Base-by-base conservation (phyloP, 2,888 invertebrate species). In the Cerceris rybyensis region DNA sequence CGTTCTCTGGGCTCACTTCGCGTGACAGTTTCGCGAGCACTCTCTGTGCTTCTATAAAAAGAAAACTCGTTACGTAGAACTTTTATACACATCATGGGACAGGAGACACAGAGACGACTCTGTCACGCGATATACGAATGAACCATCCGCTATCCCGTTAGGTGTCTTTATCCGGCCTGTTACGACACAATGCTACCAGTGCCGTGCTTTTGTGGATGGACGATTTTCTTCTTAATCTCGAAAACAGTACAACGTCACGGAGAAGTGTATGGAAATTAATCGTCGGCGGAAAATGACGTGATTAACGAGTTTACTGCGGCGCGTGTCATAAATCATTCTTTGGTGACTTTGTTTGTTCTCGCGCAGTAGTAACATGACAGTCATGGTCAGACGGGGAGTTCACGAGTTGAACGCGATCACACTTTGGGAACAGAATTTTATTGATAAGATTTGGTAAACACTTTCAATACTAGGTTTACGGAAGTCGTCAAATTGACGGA, bases 111-210 rank as follows among this genome's bases (percentile, higher is more conserved):
- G 50, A 42, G 61, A 50, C 28, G 41, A 42, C 46, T 13, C 42
- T 68, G 78, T 85, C 85, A 85, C 85, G 85, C 81, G 81, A 85
- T 28, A 16, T 13, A 52, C 60, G 16, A 75, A 66, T 63, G 60
- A 74, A 69, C 74, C 75, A 69, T 72, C 71, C 71, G 54, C 43
- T 57, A 64, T 42, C 50, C 6, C 55, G 49, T 69, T 72, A 70
- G 79, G 87, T 81, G 80, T 86, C 88, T 87, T 86, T 86, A 86
- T 88, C 86, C 76, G 61, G 73, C 77, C 73, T 73, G 80, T 84
- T 83, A 80, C 78, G 28, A 28, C 76, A 66, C 81, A 78, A 77
- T 76, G 74, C 61, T 76, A 80, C 71, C 70, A 71, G 28, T 64
- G 16, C 59, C 71, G 70, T 60, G 64, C 60, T 60, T 57, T 49